A percentile compares a stretch with the other conserved stretches of the same genome.
Evolutionary conservation across 2,888 invertebrate species (phyloP).

Genomic region (Chymomyza procnemis): DNA sequence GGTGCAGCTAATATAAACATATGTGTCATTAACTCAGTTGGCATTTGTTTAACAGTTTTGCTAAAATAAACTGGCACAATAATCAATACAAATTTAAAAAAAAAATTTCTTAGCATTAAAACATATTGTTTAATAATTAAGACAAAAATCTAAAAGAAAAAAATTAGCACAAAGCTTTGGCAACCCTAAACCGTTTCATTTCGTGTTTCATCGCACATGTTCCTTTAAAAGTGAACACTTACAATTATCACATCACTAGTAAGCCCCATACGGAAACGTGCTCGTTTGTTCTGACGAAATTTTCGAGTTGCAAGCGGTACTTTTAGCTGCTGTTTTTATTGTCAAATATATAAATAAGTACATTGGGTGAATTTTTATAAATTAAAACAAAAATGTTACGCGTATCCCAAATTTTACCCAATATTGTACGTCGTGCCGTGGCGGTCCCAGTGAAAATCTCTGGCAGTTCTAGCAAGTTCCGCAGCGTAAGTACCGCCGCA

Average conservation of each 20-base stretch:
- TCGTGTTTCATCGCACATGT: constrained; percentile 26
- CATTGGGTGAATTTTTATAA: constrained; percentile 33
- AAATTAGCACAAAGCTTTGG: constrained; percentile 12
- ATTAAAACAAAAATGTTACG: constrained; percentile 67
- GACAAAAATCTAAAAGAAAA: too few relatives aligned
- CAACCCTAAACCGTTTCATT: constrained; percentile 35
- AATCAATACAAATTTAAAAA: constrained; percentile 7
- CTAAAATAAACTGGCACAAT: too few relatives aligned
- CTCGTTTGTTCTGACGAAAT: constrained; percentile 64
- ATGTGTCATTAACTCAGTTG: constrained; percentile 21
- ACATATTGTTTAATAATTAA: neutral
- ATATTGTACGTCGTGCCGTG: constrained; percentile 62
- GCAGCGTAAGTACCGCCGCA: constrained; percentile 66
- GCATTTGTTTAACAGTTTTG: constrained; percentile 19
- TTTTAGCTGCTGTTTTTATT: constrained; percentile 45
- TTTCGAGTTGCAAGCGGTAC: constrained; percentile 44
- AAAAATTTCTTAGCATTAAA: constrained; percentile 23
- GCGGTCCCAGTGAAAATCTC: constrained; percentile 53
- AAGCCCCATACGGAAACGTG: constrained; percentile 53
- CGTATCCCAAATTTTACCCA: constrained; percentile 72
- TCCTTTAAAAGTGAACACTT: constrained; percentile 10
- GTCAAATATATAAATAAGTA: constrained; percentile 20
- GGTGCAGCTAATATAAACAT: constrained; percentile 15
- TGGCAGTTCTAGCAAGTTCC: constrained; percentile 75
- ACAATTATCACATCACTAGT: constrained; percentile 18